Conservation (phyloP, 53 echinoderm and acorn worm genomes). For the Mesocentrotus franciscanus region DNA sequence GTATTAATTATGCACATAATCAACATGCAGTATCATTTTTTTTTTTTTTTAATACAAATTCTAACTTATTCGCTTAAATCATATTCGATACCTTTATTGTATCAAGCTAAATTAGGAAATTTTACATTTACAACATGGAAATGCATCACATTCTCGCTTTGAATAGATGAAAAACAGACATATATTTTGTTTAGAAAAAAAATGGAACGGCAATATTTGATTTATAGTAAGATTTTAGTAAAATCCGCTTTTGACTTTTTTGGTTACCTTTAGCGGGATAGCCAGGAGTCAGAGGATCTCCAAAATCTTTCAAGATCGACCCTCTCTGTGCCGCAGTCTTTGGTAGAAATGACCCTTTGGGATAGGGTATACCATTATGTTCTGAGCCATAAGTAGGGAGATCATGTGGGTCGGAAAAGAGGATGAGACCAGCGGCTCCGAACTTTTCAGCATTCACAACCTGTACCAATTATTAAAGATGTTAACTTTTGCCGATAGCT, state of each 20-base stretch:
- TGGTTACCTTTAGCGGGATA: constrained; percentile 79
- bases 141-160: too few species aligned
- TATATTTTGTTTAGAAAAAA: too few species aligned
- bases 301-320: constrained; percentile 65
- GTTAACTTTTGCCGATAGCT: not conserved
- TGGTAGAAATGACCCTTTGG: constrained; percentile 72
- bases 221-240: too few species aligned
- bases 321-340: constrained; percentile 74
- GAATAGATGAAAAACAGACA: too few species aligned
- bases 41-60: too few species aligned
- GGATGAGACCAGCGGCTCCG: constrained; percentile 74
- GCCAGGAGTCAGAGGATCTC: constrained; percentile 78
- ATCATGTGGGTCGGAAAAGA: constrained; percentile 79
- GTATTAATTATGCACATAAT: too few species aligned
- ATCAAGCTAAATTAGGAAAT: too few species aligned
- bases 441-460: constrained; percentile 70
- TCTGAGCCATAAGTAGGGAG: constrained; percentile 35
- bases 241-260: not conserved
- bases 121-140: too few species aligned
- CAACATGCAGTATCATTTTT: too few species aligned
- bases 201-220: not conserved
- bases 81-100: too few species aligned
- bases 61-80: too few species aligned
- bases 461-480: constrained; percentile 1
- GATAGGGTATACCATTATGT: constrained; percentile 64